Percentiles rank a stretch among this genome's conserved stretches.
Conservation (phyloP, 2,888 invertebrate species). For the Cyaniris semiargus region DNA sequence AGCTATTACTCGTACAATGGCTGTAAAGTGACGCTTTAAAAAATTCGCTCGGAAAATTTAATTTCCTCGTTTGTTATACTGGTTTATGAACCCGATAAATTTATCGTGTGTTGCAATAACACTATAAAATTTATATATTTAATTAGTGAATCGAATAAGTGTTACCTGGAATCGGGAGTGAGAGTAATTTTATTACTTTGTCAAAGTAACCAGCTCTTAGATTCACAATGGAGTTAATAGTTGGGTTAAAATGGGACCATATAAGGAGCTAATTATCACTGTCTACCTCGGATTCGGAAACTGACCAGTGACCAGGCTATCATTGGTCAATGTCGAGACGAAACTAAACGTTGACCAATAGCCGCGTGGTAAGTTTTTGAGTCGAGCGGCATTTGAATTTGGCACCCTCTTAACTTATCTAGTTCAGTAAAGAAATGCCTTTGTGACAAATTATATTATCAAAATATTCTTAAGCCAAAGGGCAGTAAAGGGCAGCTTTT, state of each 20-base stretch:
- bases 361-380: neutral
- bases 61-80: constrained; percentile 20
- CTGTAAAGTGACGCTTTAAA: constrained; percentile 12
- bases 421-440: neutral
- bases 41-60: constrained; percentile 21
- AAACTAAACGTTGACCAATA: too few relatives aligned
- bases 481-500: neutral
- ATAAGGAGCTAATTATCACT: too few relatives aligned
- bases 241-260: too few relatives aligned
- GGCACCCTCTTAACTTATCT: neutral
- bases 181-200: neutral
- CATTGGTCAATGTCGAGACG: too few relatives aligned
- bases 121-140: neutral
- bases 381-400: neutral
- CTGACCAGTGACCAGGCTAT: too few relatives aligned
- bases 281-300: too few relatives aligned
- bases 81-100: neutral
- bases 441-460: neutral
- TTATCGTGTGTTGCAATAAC: neutral
- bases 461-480: neutral
- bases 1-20: constrained; percentile 33
- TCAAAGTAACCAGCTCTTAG: neutral
- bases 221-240: too few relatives aligned
- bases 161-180: neutral
- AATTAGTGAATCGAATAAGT: neutral